Conservation (phyloP, 1,140 invertebrate genomes). For the Drosophila murphyi region DNA sequence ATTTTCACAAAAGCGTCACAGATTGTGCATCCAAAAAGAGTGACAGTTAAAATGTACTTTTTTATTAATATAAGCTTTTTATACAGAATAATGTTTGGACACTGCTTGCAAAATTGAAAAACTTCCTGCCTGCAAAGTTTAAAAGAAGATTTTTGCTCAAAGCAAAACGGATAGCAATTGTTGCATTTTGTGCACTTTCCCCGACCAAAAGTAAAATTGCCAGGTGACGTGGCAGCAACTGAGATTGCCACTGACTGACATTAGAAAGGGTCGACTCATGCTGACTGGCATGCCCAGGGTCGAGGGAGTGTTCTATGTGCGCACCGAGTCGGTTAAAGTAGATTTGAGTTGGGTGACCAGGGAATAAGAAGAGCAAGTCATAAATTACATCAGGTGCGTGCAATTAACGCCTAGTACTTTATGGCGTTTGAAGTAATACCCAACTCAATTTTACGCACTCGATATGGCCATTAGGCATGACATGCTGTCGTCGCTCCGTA, state of each 20-base stretch:
- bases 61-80: neutral
- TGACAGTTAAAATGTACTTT: neutral
- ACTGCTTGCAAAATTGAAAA: slow-evolving; percentile 66
- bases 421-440: slow-evolving; percentile 46
- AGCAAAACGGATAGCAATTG: slow-evolving; percentile 12
- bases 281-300: slow-evolving; percentile 17
- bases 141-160: slow-evolving; percentile 17
- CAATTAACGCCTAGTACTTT: slow-evolving; percentile 56
- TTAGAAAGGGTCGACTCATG: slow-evolving; percentile 10
- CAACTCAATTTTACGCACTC: slow-evolving; percentile 60
- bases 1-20: neutral
- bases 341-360: slow-evolving; percentile 28
- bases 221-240: slow-evolving; percentile 31
- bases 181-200: neutral
- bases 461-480: slow-evolving; percentile 72
- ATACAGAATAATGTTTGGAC: slow-evolving; percentile 55
- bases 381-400: slow-evolving; percentile 23
- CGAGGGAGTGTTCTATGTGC: neutral
- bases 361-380: neutral
- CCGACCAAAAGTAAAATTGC: neutral
- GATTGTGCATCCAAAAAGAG: neutral
- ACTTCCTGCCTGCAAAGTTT: slow-evolving; percentile 63
- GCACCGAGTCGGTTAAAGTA: neutral
- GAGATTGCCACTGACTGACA: slow-evolving; percentile 9
- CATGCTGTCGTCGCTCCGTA: slow-evolving; percentile 59